phyloP scores from a whole-genome alignment of 2,113 vertebrate species.

The Ifrita kowaldi region DNA sequence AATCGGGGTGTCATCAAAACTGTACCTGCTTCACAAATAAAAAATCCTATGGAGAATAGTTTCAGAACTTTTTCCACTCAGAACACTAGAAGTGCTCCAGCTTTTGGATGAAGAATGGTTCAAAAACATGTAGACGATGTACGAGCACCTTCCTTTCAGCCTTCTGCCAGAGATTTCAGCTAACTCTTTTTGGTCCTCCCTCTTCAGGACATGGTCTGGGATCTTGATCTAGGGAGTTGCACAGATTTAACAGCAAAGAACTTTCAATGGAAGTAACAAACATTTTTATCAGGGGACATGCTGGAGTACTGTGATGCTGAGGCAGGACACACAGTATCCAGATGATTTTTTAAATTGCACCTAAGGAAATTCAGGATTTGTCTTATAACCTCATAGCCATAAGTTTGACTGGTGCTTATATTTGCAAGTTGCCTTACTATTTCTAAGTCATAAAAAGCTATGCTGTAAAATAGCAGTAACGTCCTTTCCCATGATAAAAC shows the following conservation, averaged over 20 bases:
- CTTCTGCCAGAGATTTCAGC: neutral
- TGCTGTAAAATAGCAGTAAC: neutral
- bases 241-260: neutral
- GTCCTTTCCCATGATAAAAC: neutral
- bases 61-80: neutral
- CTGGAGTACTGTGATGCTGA: neutral
- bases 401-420: neutral
- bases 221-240: neutral
- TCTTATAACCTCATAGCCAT: neutral
- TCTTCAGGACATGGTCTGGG: neutral
- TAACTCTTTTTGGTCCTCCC: neutral
- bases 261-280: neutral
- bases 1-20: neutral
- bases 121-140: neutral
- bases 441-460: neutral
- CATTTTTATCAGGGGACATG: neutral
- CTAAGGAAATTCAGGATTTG: neutral
- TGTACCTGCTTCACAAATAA: neutral
- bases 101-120: neutral
- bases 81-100: neutral
- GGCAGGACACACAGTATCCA: neutral
- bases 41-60: neutral
- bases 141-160: neutral
- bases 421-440: neutral
- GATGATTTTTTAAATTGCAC: neutral